Percentiles rank a stretch among this genome's conserved stretches.
Conservation (phyloP, 2,888 invertebrate genomes). For the Formica aserva region DNA sequence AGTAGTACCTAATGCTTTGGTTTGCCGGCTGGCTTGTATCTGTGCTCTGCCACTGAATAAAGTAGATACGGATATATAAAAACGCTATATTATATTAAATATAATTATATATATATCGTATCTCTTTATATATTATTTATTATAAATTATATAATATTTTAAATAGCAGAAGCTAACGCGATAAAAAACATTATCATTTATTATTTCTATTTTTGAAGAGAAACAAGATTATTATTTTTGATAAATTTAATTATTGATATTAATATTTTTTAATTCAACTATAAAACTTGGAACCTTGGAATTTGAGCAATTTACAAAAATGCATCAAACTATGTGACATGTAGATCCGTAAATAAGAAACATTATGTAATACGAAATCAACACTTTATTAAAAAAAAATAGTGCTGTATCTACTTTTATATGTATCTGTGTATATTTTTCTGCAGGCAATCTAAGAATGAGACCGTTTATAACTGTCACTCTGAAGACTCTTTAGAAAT, state of each 20-base stretch:
- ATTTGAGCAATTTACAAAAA: neutral
- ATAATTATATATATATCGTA: neutral
- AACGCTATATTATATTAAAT: neutral
- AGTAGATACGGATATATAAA: neutral
- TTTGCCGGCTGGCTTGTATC: conserved; percentile 24
- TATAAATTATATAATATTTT: neutral
- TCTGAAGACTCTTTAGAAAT: conserved; percentile 42
- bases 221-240: neutral
- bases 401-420: neutral
- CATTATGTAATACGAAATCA: neutral
- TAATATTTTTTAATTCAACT: neutral
- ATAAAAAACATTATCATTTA: neutral
- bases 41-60: conserved; percentile 26
- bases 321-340: neutral
- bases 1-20: conserved; percentile 6
- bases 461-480: neutral
- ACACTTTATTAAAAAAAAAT: neutral
- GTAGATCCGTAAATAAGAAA: neutral
- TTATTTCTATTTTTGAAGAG: neutral
- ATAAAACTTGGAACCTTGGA: neutral
- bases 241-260: neutral
- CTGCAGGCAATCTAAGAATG: neutral
- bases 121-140: neutral
- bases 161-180: neutral
- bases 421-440: neutral